A percentile compares a stretch with the other conserved stretches of the same genome.
Conservation (phyloP, 2,113 vertebrate species). For the Etheostoma cragini region DNA sequence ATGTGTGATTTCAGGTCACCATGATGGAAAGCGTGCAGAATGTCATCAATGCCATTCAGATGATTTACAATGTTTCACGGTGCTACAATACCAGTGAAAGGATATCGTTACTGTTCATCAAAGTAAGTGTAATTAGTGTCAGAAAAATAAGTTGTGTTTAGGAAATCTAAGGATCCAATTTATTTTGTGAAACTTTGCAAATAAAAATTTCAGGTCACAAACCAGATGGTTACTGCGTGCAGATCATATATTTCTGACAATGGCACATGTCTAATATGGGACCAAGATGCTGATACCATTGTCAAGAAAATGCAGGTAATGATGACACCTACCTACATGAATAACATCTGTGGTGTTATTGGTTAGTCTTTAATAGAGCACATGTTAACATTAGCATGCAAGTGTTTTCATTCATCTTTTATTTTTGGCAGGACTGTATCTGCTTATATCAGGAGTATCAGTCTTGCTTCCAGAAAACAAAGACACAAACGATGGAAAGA, state of each 20-base stretch:
- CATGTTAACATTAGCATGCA: not conserved
- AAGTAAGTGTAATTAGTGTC: constrained; percentile 74
- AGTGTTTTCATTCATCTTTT: constrained; percentile 2
- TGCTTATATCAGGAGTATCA: constrained; percentile 87
- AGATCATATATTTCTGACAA: constrained; percentile 88
- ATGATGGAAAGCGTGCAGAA: constrained; percentile 86
- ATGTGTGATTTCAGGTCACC: constrained; percentile 80
- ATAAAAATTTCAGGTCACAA: constrained; percentile 84
- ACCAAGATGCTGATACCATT: constrained; percentile 83
- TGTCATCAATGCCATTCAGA: constrained; percentile 85
- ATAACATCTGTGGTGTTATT: not conserved
- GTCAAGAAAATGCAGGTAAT: constrained; percentile 87
- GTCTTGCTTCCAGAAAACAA: constrained; percentile 84
- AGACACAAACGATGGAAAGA: constrained; percentile 76
- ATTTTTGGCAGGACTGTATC: constrained; percentile 83
- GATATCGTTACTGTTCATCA: constrained; percentile 88
- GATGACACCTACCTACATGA: not conserved
- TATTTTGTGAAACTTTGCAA: not conserved
- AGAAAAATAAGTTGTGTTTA: not conserved
- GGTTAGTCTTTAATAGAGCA: not conserved
- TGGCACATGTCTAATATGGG: constrained; percentile 84
- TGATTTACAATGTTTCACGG: constrained; percentile 86
- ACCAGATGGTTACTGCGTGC: constrained; percentile 89
- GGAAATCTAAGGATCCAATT: not conserved
- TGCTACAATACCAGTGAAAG: constrained; percentile 88